Evolutionary conservation across 2,888 invertebrate species (phyloP), one percentile per base, ranked within the genome.

Genomic region (Synanthedon tipuliformis): DNA sequence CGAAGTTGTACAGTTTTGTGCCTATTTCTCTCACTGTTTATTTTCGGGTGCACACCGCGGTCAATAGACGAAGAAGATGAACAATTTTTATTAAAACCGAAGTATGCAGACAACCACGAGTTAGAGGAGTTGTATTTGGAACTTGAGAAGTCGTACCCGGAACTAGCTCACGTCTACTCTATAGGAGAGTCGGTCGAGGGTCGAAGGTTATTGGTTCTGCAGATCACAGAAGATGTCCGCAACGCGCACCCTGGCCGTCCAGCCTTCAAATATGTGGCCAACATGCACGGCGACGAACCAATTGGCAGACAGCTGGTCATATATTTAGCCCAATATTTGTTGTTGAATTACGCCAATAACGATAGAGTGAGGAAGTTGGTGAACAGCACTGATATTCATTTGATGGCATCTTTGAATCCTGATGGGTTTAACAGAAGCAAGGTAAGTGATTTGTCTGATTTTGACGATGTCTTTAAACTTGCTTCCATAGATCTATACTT

Each of bases 391-490:
- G 95, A 98, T 71, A 96, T 99, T 59, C 97, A 94, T 78, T 85
- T 99, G 65, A 94, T 99, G 95, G 98, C 99, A 0, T 94, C 97
- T 0, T 92, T 99, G 91, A 99, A 99, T 87, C 99, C 99, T 41
- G 91, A 99, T 89, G 99, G 99, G 13, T 98, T 93, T 88, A 95
- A 95, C 73, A 89, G 89, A 54, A 94, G 97, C 52, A 71, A 89
- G 90, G 95, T 95, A 83, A 84, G 82, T 66, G 34, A 27, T n/a
- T 45, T 40, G 5, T 34, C 2, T 34, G 1, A 3, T 34, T 34
- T 34, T 23, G 23, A 23, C 5, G 0, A 23, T 23, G 23, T 23
- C 23, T 23, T 23, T 23, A 23, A 5, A 23, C 7, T 23, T 23
- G 23, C 5, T 23, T 23, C 5, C 23, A 23, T 23, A 5, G 23